These are phyloP conservation scores for Pterobdella sp. DNA, from an alignment of 2,888 invertebrate genomes.

Conservation along the genomic window DNA sequence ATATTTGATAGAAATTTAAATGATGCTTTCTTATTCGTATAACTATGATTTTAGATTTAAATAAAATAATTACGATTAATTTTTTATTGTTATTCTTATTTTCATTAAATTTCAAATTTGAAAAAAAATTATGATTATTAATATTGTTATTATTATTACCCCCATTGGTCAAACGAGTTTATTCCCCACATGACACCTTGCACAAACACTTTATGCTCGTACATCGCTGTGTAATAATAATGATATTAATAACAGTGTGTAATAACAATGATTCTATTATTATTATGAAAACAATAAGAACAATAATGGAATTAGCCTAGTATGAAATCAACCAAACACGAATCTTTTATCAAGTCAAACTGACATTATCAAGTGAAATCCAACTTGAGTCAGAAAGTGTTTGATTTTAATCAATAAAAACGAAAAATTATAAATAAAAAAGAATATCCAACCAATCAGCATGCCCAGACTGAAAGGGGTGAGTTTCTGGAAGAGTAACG, in stretches of 20 bases:
- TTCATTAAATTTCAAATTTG: neutral
- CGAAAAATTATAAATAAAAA: neutral
- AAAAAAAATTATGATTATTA: neutral
- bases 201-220: constrained; percentile 97
- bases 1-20: too few relatives aligned
- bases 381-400: too few relatives aligned
- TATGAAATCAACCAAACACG: too few relatives aligned
- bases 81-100: neutral
- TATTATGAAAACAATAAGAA: too few relatives aligned
- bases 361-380: too few relatives aligned
- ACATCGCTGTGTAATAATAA: constrained; percentile 65
- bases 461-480: constrained; percentile 88
- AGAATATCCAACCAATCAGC: constrained; percentile 67
- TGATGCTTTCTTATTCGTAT: too few relatives aligned
- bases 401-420: too few relatives aligned
- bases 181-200: constrained; percentile 99
- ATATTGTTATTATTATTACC: constrained; percentile 56
- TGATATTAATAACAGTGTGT: neutral
- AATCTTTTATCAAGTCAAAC: too few relatives aligned
- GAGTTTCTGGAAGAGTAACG: constrained; percentile 80
- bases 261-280: too few relatives aligned
- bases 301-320: too few relatives aligned
- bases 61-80: too few relatives aligned
- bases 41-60: too few relatives aligned
- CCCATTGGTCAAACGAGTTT: constrained; percentile 99